Evolutionary conservation across 1,140 invertebrate species (phyloP).

Genomic region (Onthophagus taurus): DNA sequence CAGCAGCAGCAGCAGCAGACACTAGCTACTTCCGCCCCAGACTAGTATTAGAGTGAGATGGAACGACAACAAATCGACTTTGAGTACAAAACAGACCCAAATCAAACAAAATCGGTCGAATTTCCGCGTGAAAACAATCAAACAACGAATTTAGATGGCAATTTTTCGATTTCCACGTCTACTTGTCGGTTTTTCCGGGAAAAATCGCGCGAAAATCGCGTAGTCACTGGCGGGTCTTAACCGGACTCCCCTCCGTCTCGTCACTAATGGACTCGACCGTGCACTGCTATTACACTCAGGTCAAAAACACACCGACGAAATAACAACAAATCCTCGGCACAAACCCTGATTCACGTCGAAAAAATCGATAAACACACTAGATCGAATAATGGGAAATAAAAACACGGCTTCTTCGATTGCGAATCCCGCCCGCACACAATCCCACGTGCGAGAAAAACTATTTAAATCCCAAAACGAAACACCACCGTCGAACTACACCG

Average conservation of each 20-base stretch:
- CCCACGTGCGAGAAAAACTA: no score
- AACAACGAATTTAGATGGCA: neutral
- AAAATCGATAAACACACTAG: slow-evolving; percentile 9
- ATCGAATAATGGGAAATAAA: slow-evolving; percentile 1
- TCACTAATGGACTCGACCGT: slow-evolving; percentile 31
- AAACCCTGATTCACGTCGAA: slow-evolving; percentile 3
- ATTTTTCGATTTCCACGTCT: slow-evolving; percentile 1
- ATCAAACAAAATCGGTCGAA: neutral
- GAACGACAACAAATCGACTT: slow-evolving; percentile 25
- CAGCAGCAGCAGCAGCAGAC: slow-evolving; percentile 18
- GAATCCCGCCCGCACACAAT: slow-evolving; percentile 1
- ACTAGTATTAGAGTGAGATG: slow-evolving; percentile 23
- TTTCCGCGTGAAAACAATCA: neutral
- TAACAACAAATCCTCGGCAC: slow-evolving; percentile 47
- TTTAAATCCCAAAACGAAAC: no score
- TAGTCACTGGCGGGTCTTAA: slow-evolving; percentile 12
- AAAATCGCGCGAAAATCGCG: slow-evolving; percentile 1
- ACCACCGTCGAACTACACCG: no score
- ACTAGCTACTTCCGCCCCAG: slow-evolving; percentile 24
- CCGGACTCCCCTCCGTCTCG: slow-evolving; percentile 19
- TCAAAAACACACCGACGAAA: slow-evolving; percentile 48
- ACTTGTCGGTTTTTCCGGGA: neutral
- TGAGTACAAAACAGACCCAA: slow-evolving; percentile 2
- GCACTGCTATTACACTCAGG: slow-evolving; percentile 30
- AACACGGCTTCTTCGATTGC: no score